Base-by-base conservation (phyloP, 30 jellyfish, hydroid and myxozoan species). In the Pelagia noctiluca region DNA sequence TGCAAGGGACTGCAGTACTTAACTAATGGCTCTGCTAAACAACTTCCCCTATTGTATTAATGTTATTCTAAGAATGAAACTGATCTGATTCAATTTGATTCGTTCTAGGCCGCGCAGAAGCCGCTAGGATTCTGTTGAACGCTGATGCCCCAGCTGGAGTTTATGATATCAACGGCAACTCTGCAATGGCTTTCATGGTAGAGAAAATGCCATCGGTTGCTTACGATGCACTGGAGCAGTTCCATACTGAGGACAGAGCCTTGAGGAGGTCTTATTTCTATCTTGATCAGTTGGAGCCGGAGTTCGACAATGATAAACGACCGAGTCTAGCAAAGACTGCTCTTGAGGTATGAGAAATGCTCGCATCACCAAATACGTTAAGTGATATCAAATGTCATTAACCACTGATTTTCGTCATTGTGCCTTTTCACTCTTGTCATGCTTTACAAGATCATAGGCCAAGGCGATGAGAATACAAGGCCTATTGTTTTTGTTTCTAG, bases 141-240 rank as follows among this genome's bases (percentile, higher is more conserved):
- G 50, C 53, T 72, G 98, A 92, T 25, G 93, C 98, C 12, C 96
- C 98, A 0, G 96, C 88, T 19, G 96, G 96, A 0, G 90, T 87
- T 8, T 67, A 69, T 42, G 98, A 93, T 71, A 70, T 28, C 50
- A 52, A 76, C 4, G 98, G 98, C 38, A 86, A 71, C 63, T 75
- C 90, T 8, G 89, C 91, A 13, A 37, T 93, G 80, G 88, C 94
- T 4, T 61, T 50, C 54, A 87, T 93, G 97, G 85, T 93, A 0
- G 97, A 86, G 75, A 93, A 93, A 49, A 93, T 93, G 97, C 98
- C 97, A 64, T 35, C 81, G 1, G 84, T 86, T 63, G 98, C 98
- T 0, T 62, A 75, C 52, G 88, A 72, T 11, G 98, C 98, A 19
- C 88, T 93, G 16, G 68, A 80, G 30, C 97, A 93, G 50, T 82